Percentiles rank a stretch among this genome's conserved stretches.
These are phyloP conservation scores for Epizoanthus stellaris DNA, from an alignment of 92 coral and sea anemone species.

Conservation along the genomic window DNA sequence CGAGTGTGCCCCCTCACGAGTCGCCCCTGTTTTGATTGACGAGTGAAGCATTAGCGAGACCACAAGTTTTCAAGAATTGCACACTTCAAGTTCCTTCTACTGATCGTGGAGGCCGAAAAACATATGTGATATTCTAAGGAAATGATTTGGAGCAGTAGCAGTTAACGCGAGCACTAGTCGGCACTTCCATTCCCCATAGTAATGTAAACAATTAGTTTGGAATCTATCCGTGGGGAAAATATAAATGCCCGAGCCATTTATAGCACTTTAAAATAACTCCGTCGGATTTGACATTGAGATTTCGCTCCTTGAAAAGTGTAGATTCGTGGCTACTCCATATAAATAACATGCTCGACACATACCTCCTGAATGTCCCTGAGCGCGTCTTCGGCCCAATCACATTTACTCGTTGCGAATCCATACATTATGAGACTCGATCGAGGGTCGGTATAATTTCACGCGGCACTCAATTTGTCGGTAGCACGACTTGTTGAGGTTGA, in stretches of 20 bases:
- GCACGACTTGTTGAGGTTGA: not conserved
- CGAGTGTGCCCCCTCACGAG: not conserved
- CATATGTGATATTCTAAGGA: not conserved
- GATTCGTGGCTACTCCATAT: not conserved
- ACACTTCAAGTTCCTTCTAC: conserved; percentile 32
- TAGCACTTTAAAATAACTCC: conserved; percentile 7
- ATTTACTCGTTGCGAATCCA: conserved; percentile 41
- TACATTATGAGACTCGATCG: conserved; percentile 40
- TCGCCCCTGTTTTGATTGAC: conserved; percentile 36
- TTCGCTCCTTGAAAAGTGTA: conserved; percentile 1
- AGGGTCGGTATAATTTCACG: conserved; percentile 45
- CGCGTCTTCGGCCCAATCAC: conserved; percentile 71
- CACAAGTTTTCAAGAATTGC: conserved; percentile 40
- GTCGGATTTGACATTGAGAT: not conserved
- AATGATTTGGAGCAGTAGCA: not conserved
- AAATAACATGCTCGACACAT: conserved; percentile 7
- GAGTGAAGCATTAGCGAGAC: conserved; percentile 46
- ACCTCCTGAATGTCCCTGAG: conserved; percentile 83
- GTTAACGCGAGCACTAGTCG: not conserved
- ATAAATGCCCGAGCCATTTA: conserved; percentile 5
- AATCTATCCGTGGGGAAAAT: conserved; percentile 6
- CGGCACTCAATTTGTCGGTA: conserved; percentile 15
- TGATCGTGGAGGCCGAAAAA: conserved; percentile 14
- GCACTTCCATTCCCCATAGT: conserved; percentile 39
- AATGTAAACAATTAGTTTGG: conserved; percentile 65